Conservation (phyloP, 2,888 invertebrate species). For the Halocaridina rubra region DNA sequence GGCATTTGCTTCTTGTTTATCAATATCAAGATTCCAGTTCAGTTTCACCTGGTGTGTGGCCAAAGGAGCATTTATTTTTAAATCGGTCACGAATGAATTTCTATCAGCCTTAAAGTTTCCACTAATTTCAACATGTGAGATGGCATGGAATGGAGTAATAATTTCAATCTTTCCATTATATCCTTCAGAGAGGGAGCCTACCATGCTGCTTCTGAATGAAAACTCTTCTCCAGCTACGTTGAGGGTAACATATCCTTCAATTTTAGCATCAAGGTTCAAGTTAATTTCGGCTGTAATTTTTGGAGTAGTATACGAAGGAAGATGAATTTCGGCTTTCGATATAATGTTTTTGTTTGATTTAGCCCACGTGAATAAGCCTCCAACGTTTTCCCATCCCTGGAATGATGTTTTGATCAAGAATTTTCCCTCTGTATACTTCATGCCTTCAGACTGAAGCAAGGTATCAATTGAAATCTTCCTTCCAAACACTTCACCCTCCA, state of each 20-base stretch:
- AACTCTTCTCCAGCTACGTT: conserved; percentile 38
- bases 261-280: conserved; percentile 13
- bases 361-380: conserved; percentile 46
- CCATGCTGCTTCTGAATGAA: conserved; percentile 20
- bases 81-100: background rate
- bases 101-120: conserved; percentile 24
- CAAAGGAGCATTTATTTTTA: conserved; percentile 21
- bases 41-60: conserved; percentile 10
- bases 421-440: conserved; percentile 53
- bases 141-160: conserved; percentile 37
- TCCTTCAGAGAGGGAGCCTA: conserved; percentile 16
- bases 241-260: conserved; percentile 34
- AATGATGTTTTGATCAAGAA: conserved; percentile 47
- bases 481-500: conserved; percentile 59
- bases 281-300: conserved; percentile 26
- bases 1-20: background rate
- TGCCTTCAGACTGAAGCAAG: conserved; percentile 35
- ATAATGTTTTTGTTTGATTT: conserved; percentile 5
- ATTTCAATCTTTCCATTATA: conserved; percentile 22
- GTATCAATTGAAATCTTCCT: conserved; percentile 32
- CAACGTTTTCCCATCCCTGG: conserved; percentile 42
- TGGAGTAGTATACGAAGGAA: conserved; percentile 36
- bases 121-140: conserved; percentile 13
- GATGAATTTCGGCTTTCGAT: conserved; percentile 27
- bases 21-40: background rate